Evolutionary conservation across 2,797 vertebrate species (phyloP).

Genomic region (Decapterus maruadsi): DNA sequence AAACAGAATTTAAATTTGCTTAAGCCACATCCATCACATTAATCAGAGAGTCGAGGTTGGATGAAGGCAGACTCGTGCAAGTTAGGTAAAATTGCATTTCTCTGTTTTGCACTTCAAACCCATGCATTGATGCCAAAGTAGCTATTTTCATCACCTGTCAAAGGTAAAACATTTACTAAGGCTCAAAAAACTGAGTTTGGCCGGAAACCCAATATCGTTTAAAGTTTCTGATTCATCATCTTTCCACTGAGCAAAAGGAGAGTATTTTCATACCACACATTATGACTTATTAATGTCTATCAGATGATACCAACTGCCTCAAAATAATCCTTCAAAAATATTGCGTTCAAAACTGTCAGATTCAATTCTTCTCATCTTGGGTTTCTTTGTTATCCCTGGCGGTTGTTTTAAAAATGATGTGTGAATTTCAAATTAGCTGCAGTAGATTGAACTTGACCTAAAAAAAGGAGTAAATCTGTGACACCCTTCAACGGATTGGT

Average conservation of each 20-base stretch:
- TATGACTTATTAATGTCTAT: slow-evolving; percentile 9
- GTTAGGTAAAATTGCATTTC: neutral
- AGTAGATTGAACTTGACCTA: neutral
- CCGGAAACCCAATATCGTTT: slow-evolving; percentile 18
- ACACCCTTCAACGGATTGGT: neutral
- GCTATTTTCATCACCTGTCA: slow-evolving; percentile 33
- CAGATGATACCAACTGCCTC: neutral
- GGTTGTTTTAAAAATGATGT: slow-evolving; percentile 5
- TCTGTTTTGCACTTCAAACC: slow-evolving; percentile 7
- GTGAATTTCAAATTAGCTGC: slow-evolving; percentile 6
- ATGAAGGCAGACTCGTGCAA: neutral
- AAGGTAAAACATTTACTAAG: slow-evolving; percentile 35
- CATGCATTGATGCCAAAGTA: slow-evolving; percentile 12
- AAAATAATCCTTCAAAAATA: slow-evolving; percentile 17
- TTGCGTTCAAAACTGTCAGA: neutral
- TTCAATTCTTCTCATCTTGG: neutral
- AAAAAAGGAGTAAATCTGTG: neutral
- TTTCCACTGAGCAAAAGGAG: neutral
- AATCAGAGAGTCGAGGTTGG: slow-evolving; percentile 1
- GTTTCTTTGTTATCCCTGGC: slow-evolving; percentile 2
- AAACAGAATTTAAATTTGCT: slow-evolving; percentile 15
- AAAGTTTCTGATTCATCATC: neutral
- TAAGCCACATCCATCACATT: slow-evolving; percentile 1
- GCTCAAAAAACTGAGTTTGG: slow-evolving; percentile 7
- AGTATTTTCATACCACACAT: slow-evolving; percentile 2